A percentile compares a stretch with the other conserved stretches of the same genome.
phyloP scores from a whole-genome alignment of 2,113 vertebrate genomes.

The Xiphophorus hellerii region DNA sequence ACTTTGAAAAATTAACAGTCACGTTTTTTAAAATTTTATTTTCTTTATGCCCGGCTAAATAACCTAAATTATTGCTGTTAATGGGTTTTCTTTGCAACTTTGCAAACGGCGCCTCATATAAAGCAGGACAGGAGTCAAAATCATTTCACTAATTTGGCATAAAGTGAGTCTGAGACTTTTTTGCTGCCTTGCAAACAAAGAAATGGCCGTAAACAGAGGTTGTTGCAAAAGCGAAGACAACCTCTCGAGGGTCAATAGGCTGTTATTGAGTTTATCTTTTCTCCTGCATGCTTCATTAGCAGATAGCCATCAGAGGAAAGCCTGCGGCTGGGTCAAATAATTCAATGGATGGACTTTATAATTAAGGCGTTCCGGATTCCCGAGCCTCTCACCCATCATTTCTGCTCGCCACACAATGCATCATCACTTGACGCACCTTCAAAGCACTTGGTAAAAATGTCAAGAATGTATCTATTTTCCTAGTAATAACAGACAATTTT shows the following conservation, averaged over 20 bases:
- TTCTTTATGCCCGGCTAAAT: no score
- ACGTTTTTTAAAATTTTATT: no score
- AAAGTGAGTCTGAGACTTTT: no score
- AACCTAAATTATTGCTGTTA: no score
- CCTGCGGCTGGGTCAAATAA: constrained; percentile 24
- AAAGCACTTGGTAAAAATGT: neutral
- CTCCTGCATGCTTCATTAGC: constrained; percentile 47
- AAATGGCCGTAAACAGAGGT: neutral
- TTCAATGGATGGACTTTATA: constrained; percentile 17
- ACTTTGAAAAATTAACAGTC: no score
- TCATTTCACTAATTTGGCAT: no score
- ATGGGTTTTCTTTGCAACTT: no score
- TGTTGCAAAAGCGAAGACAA: constrained; percentile 18
- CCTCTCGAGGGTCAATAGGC: constrained; percentile 58
- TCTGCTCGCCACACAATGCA: neutral
- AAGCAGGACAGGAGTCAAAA: no score
- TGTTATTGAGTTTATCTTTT: constrained; percentile 60
- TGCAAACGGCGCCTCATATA: no score
- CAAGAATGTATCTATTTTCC: no score
- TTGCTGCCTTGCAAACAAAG: no score
- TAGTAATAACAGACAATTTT: no score
- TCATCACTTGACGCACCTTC: neutral
- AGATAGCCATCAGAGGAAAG: constrained; percentile 60
- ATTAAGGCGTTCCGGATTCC: constrained; percentile 23
- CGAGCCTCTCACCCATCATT: neutral